Conservation (phyloP, 1,140 invertebrate genomes). For the Lasaia peninsularis region DNA sequence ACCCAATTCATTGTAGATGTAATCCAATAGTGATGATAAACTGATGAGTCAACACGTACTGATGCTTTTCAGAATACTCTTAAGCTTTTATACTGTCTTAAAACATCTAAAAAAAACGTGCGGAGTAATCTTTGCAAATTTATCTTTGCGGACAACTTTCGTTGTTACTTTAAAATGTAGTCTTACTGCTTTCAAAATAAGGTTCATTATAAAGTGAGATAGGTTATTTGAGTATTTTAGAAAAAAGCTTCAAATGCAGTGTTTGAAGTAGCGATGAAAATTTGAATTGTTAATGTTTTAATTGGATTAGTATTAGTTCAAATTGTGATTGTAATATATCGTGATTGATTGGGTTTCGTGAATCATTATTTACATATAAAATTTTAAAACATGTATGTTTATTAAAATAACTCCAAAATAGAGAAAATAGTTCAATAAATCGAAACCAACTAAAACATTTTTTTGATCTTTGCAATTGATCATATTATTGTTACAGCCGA, state of each 20-base stretch:
- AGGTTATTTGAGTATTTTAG: not conserved
- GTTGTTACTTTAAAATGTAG: not conserved
- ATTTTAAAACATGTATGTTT: too few species aligned
- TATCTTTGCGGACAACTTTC: constrained; percentile 17
- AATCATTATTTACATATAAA: not conserved
- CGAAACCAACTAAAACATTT: too few species aligned
- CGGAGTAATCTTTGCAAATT: constrained; percentile 33
- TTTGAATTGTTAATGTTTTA: constrained; percentile 30
- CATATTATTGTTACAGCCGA: too few species aligned
- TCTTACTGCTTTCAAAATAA: constrained; percentile 14
- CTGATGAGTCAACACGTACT: constrained; percentile 45
- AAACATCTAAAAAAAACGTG: constrained; percentile 64
- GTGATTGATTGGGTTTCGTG: not conserved
- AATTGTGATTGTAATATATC: constrained; percentile 9
- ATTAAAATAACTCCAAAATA: too few species aligned
- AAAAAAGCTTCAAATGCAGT: not conserved
- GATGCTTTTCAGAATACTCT: constrained; percentile 35
- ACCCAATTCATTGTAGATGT: constrained; percentile 51
- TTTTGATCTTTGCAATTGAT: too few species aligned
- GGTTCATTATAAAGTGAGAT: constrained; percentile 15
- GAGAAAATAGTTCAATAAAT: too few species aligned
- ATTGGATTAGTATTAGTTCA: constrained; percentile 38
- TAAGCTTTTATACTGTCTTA: constrained; percentile 60
- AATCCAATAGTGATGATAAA: constrained; percentile 29
- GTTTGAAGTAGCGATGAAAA: constrained; percentile 29